Evolutionary conservation across 2,888 invertebrate genomes (phyloP).

Genomic region (Griposia aprilina): DNA sequence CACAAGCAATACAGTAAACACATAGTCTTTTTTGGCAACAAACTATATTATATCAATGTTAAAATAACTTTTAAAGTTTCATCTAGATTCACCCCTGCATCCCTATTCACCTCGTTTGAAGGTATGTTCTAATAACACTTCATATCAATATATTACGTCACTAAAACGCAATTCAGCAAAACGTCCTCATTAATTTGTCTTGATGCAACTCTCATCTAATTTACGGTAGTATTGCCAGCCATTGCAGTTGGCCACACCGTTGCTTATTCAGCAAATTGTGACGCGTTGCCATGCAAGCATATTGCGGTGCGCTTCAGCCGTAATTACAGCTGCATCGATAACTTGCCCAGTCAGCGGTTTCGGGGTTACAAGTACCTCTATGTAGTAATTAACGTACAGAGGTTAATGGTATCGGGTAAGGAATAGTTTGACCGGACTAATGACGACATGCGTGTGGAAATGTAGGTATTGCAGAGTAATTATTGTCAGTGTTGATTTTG

Average conservation of each 20-base stretch:
- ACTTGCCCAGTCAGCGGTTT: conserved; percentile 59
- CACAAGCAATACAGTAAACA: too few species aligned
- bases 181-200: conserved; percentile 29
- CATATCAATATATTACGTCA: not conserved
- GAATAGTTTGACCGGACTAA: conserved; percentile 7
- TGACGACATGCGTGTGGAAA: not conserved
- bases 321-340: conserved; percentile 63
- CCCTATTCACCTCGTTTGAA: too few species aligned
- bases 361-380: conserved; percentile 19
- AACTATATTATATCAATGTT: too few species aligned
- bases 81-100: too few species aligned
- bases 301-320: conserved; percentile 49
- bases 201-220: conserved; percentile 14
- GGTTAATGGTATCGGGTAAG: not conserved
- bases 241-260: conserved; percentile 35
- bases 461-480: not conserved
- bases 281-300: conserved; percentile 50
- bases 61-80: too few species aligned
- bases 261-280: conserved; percentile 41
- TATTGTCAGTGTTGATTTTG: not conserved
- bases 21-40: too few species aligned
- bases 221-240: not conserved
- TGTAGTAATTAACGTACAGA: conserved; percentile 29
- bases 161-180: conserved; percentile 1
- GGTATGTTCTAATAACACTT: not conserved